Conservation (phyloP, 2,888 invertebrate species). For the Agrochola lychnidis region DNA sequence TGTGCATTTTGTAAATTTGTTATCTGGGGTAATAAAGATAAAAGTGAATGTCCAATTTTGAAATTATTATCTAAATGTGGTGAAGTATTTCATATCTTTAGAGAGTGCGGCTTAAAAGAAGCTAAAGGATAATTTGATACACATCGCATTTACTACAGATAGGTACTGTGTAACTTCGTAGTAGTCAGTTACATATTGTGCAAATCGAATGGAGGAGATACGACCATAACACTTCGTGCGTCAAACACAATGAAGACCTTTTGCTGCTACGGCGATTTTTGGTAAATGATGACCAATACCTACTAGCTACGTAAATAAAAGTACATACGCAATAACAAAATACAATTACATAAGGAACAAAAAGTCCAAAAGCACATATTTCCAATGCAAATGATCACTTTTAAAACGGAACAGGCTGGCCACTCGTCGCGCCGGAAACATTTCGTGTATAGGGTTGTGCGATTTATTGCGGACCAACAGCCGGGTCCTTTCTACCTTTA, state of each 20-base stretch:
- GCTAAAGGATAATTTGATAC: background rate
- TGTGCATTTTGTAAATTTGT: slow-evolving; percentile 47
- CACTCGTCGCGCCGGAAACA: slow-evolving; percentile 81
- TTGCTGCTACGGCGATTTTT: background rate
- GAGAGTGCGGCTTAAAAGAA: background rate
- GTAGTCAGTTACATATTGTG: background rate
- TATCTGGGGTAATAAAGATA: slow-evolving; percentile 47
- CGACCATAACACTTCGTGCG: background rate
- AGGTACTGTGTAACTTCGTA: background rate
- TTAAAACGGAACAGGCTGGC: slow-evolving; percentile 66
- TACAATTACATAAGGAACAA: slow-evolving; percentile 43
- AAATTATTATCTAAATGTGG: slow-evolving; percentile 8
- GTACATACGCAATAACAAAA: slow-evolving; percentile 39
- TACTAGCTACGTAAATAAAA: slow-evolving; percentile 6
- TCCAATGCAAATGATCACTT: slow-evolving; percentile 66
- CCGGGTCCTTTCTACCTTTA: slow-evolving; percentile 86
- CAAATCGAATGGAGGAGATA: background rate
- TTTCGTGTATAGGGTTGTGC: slow-evolving; percentile 82
- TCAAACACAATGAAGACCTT: background rate
- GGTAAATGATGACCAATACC: background rate
- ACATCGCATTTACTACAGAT: background rate
- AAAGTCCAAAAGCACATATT: slow-evolving; percentile 51
- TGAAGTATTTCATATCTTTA: slow-evolving; percentile 9
- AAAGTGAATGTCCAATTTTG: slow-evolving; percentile 20
- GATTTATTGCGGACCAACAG: slow-evolving; percentile 88